Conservation (phyloP, 2,113 vertebrate species). For the Lepisosteus osseus region DNA sequence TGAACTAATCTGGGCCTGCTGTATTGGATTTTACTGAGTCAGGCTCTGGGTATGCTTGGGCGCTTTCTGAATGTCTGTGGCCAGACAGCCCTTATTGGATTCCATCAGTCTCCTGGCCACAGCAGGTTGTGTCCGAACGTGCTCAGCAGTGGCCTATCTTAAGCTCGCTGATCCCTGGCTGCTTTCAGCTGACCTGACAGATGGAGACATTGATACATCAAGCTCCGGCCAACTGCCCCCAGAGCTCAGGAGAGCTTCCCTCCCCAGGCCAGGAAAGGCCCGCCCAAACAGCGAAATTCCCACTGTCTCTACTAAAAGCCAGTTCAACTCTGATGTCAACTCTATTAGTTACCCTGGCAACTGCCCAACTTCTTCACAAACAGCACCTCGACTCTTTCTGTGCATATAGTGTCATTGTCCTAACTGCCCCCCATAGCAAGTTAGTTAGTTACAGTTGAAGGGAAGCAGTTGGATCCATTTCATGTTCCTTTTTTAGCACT, state of each 20-base stretch:
- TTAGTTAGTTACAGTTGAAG: not conserved
- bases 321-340: not conserved
- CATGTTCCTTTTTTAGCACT: too few species aligned
- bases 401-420: not conserved
- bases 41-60: conserved; percentile 1
- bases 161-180: conserved; percentile 15
- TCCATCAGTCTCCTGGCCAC: not conserved
- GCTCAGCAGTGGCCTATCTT: conserved; percentile 17
- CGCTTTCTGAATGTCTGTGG: not conserved
- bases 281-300: conserved; percentile 2
- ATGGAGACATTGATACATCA: conserved; percentile 11
- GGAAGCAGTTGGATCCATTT: too few species aligned
- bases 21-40: conserved; percentile 11
- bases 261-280: not conserved
- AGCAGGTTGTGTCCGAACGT: not conserved
- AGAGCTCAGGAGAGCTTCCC: conserved; percentile 11
- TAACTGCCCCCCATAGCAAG: not conserved
- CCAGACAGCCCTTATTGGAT: conserved; percentile 15
- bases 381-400: not conserved
- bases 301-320: conserved; percentile 4
- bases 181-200: conserved; percentile 25
- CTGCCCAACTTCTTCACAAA: conserved; percentile 36
- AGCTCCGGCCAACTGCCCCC: conserved; percentile 10
- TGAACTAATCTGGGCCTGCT: conserved; percentile 7
- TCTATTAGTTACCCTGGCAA: conserved; percentile 35